Conservation (phyloP, 2,113 vertebrate genomes). For the Plecturocebus donacophilus region DNA sequence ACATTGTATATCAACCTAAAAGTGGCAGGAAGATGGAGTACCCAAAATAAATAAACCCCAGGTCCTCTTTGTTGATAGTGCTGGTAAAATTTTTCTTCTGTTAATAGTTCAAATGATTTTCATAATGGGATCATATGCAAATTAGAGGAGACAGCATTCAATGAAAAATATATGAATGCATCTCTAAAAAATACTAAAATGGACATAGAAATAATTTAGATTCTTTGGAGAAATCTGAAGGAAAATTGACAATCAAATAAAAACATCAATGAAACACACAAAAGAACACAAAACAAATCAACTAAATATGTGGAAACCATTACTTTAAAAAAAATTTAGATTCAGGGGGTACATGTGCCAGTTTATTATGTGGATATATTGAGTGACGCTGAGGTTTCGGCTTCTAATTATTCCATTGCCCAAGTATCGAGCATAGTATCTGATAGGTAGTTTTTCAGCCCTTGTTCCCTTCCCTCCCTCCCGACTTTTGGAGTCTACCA, state of each 20-base stretch:
- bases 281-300: constrained; percentile 87
- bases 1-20: neutral
- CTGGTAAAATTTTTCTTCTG: neutral
- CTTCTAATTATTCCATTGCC: too few species aligned
- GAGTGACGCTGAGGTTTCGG: too few species aligned
- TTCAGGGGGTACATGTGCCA: too few species aligned
- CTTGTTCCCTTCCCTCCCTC: too few species aligned
- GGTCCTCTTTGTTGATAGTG: neutral
- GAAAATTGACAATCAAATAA: constrained; percentile 90
- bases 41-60: neutral
- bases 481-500: too few species aligned
- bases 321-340: neutral
- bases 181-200: constrained; percentile 93
- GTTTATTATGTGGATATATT: too few species aligned
- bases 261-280: constrained; percentile 90
- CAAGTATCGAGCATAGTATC: too few species aligned
- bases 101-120: neutral
- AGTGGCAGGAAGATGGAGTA: neutral
- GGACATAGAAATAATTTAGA: constrained; percentile 91
- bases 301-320: constrained; percentile 91
- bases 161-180: constrained; percentile 66
- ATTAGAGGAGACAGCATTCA: neutral
- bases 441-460: too few species aligned
- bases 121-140: neutral
- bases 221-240: constrained; percentile 91